Base-by-base conservation (phyloP, 2,888 invertebrate species). In the Leucoptera coffeella region DNA sequence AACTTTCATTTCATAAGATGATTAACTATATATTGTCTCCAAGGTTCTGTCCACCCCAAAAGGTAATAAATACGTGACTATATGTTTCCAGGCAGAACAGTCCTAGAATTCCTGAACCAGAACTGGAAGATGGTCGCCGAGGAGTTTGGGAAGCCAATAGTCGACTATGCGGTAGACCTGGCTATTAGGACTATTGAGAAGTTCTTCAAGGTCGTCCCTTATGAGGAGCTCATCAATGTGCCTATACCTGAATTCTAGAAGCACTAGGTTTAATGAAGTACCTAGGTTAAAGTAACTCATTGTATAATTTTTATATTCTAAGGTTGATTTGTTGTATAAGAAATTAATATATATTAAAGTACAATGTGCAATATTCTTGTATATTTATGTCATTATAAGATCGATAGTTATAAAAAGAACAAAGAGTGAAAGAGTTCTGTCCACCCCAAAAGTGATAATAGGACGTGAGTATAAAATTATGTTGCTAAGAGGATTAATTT, bases 121-220 rank as follows among this genome's bases (percentile, higher is more conserved):
- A 62, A 67, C 32, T 65, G 69, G 69, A 45, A 40, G 25, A 43
- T 45, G 2, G 58, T 67, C 0, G 54, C 61, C 0, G 54, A 57
- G 30, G 67, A 67, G 34, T 69, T 69, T 9, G 69, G 69, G 2
- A 62, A 62, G 33, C 69, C 67, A 0, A 52, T 69, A 2, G 53
- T 67, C 2, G 67, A 69, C 31, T 65, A 65, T 28, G 50, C 64
- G 2, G 61, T 64, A 3, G 62, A 61, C 0, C 34, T 65, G 30
- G 60, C 58, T 3, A 29, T 65, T 8, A 52, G 30, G 20, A 62
- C 57, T 1, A 50, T 67, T 4, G 52, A 55, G 33, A 64, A 58
- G 31, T 67, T 69, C 44, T 65, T 67, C 40, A 6, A 45, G 1
- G 50, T 23, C 1, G 65, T 64, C 4, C 69, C 69, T 0, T 61